These are phyloP conservation scores for Elephantulus edwardii DNA, from an alignment of 2,113 vertebrate species.

Conservation along the genomic window DNA sequence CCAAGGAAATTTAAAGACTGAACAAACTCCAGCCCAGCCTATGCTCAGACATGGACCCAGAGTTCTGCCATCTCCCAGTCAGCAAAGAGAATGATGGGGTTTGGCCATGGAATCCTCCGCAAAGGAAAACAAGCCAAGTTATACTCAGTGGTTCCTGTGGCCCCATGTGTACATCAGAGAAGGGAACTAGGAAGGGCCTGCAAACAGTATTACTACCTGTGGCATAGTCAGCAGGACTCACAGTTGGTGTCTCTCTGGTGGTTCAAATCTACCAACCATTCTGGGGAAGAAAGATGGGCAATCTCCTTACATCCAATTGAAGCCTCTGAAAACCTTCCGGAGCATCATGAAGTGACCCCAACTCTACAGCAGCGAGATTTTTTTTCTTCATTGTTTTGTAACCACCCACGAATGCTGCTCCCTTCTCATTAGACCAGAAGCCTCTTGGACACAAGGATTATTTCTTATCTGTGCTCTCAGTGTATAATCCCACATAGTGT, in stretches of 20 bases:
- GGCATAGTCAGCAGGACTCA: too few species aligned
- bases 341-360: too few species aligned
- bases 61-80: background rate
- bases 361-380: too few species aligned
- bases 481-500: constrained; percentile 25
- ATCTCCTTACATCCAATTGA: too few species aligned
- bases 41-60: background rate
- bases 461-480: constrained; percentile 41
- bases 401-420: constrained; percentile 9
- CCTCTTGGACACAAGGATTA: background rate
- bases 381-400: constrained; percentile 1
- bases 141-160: background rate
- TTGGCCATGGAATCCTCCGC: background rate
- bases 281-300: too few species aligned
- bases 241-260: too few species aligned
- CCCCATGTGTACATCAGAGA: background rate
- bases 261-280: too few species aligned
- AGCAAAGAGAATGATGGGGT: background rate
- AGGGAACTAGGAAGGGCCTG: background rate
- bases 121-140: background rate
- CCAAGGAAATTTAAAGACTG: background rate
- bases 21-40: background rate
- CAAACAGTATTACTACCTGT: background rate
- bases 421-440: constrained; percentile 19
- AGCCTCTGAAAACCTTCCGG: too few species aligned